Evolutionary conservation across 2,888 invertebrate species (phyloP), one percentile per base, ranked within the genome.

Genomic region (Keiferia lycopersicella): DNA sequence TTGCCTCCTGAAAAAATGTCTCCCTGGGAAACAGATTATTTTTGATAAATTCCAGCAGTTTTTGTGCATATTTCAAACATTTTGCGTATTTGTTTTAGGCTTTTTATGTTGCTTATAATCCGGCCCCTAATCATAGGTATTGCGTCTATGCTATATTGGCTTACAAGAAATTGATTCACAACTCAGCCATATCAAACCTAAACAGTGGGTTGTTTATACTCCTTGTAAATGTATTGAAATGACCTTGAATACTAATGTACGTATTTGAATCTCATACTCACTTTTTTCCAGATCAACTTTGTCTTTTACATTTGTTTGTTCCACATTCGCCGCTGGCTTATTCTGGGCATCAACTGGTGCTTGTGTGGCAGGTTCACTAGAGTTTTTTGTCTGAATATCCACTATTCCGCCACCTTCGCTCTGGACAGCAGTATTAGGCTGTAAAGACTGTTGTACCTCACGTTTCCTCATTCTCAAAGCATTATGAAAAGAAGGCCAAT

Each of bases 401-500:
- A 53, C 30, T 16, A 2, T 26, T 34, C 64, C 66, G 7, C 74
- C 75, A 14, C 80, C 80, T 64, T 83, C 80, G 38, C 69, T 79
- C 11, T 70, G 67, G 10, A 71, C 74, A 64, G 64, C 62, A 11
- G 20, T 65, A 41, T 41, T 41, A 41, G 61, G 64, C 38, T 69
- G 74, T 34, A 34, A 34, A 10, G 34, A 8, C 34, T 34, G 34
- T 34, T 34, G 34, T 0, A 66, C 70, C 58, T 78, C 75, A 2
- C 87, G 74, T 56, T 75, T 80, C 12, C 78, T 71, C 53, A 79
- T 68, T 56, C 74, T 76, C 69, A 82, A 69, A 8, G 73, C 84
- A 68, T 86, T 84, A 34, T 79, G 80, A n/a, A 82, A 70, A 18
- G 86, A 85, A 14, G 88, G 88, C 87, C 86, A 85, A 48, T 77